A percentile compares a stretch with the other conserved stretches of the same genome.
These are phyloP conservation scores for Leptoclinus maculatus DNA, from an alignment of 2,797 vertebrate genomes.

Conservation along the genomic window DNA sequence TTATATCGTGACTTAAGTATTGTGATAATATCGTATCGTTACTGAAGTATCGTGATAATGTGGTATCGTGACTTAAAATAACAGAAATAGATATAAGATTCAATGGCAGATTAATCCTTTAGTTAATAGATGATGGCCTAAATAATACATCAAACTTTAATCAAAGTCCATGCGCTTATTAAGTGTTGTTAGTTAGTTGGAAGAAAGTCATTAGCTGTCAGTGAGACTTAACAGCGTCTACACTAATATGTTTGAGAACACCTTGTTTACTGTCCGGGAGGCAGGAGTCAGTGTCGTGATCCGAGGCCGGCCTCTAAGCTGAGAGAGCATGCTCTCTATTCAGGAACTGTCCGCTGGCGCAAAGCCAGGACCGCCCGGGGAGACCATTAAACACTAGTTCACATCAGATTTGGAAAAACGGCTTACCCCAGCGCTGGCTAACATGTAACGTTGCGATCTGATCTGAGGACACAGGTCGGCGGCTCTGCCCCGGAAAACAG, in stretches of 20 bases:
- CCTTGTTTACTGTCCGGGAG: not conserved
- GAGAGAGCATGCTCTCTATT: constrained; percentile 8
- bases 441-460: constrained; percentile 1
- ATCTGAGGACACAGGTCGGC: not conserved
- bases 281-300: not conserved
- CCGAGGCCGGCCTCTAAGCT: not conserved
- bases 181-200: not conserved
- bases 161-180: not conserved
- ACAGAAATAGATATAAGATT: not conserved
- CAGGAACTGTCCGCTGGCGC: constrained; percentile 12
- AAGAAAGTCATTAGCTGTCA: not conserved
- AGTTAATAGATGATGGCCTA: not conserved
- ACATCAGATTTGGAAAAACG: constrained; percentile 20
- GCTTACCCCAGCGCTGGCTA: constrained; percentile 8
- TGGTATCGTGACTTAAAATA: no score
- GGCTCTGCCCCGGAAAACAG: not conserved
- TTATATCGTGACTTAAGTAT: no score
- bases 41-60: no score
- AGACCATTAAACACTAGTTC: constrained; percentile 33
- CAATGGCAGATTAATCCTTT: not conserved
- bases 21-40: no score
- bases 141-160: no score
- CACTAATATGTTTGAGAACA: not conserved
- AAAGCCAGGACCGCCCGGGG: constrained; percentile 8
- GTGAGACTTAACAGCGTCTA: not conserved